Evolutionary conservation across 2,797 vertebrate genomes (phyloP).

Genomic region (Balearica regulorum): DNA sequence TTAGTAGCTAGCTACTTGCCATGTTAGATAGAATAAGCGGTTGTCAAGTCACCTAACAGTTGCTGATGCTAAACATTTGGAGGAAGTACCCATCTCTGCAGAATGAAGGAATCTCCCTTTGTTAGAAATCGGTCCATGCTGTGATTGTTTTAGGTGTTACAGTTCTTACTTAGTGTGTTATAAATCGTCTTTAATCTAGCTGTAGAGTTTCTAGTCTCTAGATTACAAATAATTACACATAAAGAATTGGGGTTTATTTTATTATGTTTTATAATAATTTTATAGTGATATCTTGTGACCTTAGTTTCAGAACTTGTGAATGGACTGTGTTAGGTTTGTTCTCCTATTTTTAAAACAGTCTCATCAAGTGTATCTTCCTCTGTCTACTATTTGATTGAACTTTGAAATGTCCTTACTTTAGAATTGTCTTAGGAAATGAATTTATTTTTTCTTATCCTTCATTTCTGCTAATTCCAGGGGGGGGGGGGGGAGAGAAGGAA

Average conservation of each 20-base stretch:
- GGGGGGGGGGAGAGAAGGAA: too few relatives aligned
- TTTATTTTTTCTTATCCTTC: background rate
- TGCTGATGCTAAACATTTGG: accelerated
- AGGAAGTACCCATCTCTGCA: background rate
- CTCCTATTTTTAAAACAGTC: background rate
- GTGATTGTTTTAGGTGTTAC: background rate
- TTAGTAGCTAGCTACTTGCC: background rate
- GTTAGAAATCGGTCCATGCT: background rate
- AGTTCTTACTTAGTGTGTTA: background rate
- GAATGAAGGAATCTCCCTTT: too few relatives aligned
- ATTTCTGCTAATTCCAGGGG: background rate
- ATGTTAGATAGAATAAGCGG: accelerated
- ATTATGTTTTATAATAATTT: background rate
- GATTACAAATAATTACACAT: background rate
- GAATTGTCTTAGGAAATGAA: background rate
- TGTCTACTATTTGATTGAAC: background rate
- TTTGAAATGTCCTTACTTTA: background rate
- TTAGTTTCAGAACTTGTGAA: background rate
- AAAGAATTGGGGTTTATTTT: background rate
- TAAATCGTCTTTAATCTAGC: background rate
- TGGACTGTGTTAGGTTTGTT: background rate
- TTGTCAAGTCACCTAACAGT: background rate
- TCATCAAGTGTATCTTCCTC: background rate
- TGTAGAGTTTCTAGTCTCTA: background rate
- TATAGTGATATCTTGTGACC: background rate